Evolutionary conservation across 2,113 vertebrate genomes (phyloP), one percentile per base, ranked within the genome.

Genomic region (Plecturocebus donacophilus): DNA sequence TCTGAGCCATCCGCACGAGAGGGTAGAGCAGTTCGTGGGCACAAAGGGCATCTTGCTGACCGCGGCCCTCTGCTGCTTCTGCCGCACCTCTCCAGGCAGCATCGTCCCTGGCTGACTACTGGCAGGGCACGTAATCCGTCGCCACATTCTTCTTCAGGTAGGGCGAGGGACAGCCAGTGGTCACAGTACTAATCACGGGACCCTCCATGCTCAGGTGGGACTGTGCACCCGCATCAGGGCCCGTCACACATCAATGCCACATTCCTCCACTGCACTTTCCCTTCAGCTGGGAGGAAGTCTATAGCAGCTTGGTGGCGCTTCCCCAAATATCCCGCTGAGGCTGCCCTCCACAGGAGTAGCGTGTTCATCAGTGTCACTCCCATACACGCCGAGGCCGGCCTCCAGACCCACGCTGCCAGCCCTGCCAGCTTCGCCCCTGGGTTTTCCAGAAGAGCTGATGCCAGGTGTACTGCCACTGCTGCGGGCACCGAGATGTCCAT

Each of bases 21-120:
- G 98, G 87, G 79, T 98, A 79, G 99, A 99, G 95, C 99, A 99
- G 49, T 98, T 99, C 10, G 99, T 99, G 56, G 99, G 99, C 70
- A 99, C 99, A 0, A 99, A 99, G 56, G 99, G 99, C 99, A 99
- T 99, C 98, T 99, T 99, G 99, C 98, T 99, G 98, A 99, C 95
- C 0, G 98, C 96, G 0, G 99, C 99, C 0, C 98, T 98, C 83
- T 99, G 99, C 9, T 98, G 98, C 97, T 99, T 99, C 98, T 99
- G 99, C 97, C 99, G 98, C 91, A 99, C 99, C 95, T 99, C 99
- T 0, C 99, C 99, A 0, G 98, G 98, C 96, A 99, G 97, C 0
- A 82, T 35, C 0, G 99, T 99, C 84, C 99, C 99, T 0, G 98
- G 96, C 92, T 98, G 99, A 82, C 99, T 98, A 99, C 0, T 96